Percentiles rank a stretch among this genome's conserved stretches.
Conservation (phyloP, 2,888 invertebrate genomes). For the Thereva nobilitata region DNA sequence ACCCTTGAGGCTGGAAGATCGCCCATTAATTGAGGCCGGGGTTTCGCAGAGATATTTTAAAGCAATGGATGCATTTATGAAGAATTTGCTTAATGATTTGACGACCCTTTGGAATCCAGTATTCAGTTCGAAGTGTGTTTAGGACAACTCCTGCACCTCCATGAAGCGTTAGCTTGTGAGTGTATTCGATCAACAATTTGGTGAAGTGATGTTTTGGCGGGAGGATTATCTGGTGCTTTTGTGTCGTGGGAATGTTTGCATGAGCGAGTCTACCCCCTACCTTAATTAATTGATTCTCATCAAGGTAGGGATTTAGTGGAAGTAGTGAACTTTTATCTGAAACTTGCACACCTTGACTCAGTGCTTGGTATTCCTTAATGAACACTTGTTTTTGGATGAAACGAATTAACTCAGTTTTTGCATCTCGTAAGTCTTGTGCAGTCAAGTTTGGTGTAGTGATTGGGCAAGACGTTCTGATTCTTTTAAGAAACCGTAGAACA, state of each 20-base stretch:
- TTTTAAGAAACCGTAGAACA: too few relatives aligned
- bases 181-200: neutral
- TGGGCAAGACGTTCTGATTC: too few relatives aligned
- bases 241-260: neutral
- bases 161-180: neutral
- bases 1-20: too few relatives aligned
- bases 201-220: neutral
- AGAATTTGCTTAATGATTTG: neutral
- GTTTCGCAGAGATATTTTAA: too few relatives aligned
- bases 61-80: neutral
- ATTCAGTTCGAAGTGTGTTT: neutral
- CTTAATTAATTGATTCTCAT: neutral
- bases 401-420: neutral
- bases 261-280: slow-evolving; percentile 1
- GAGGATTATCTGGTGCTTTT: too few relatives aligned
- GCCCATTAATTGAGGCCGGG: too few relatives aligned
- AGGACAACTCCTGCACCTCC: neutral
- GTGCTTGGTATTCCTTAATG: neutral
- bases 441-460: too few relatives aligned
- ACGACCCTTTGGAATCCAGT: neutral
- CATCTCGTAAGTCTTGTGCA: too few relatives aligned
- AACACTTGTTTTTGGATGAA: neutral
- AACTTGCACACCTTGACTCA: neutral
- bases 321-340: neutral
- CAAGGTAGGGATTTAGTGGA: neutral